Evolutionary conservation across 2,113 vertebrate genomes (phyloP).

Genomic region (Petromus typicus): DNA sequence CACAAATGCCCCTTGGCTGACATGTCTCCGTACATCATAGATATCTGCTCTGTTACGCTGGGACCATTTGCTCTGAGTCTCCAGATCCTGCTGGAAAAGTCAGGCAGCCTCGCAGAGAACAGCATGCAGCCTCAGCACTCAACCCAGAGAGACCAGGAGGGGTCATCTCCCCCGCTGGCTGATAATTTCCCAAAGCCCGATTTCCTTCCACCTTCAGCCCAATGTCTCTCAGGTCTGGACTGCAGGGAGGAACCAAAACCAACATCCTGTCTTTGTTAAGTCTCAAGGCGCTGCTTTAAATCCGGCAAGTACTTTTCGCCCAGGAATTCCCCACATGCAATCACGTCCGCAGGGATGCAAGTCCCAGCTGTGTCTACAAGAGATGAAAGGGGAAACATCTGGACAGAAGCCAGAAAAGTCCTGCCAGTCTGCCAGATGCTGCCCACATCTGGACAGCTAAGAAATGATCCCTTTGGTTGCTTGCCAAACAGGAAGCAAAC

Average conservation of each 20-base stretch:
- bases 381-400: slow-evolving; percentile 22
- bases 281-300: not conserved
- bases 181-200: not conserved
- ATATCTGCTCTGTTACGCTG: not conserved
- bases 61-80: not conserved
- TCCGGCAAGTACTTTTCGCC: not conserved
- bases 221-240: not conserved
- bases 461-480: not conserved
- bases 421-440: slow-evolving; percentile 56
- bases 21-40: not conserved
- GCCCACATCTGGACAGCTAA: slow-evolving; percentile 38
- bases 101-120: not conserved
- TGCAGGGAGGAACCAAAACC: not conserved
- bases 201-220: not conserved
- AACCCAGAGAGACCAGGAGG: not conserved
- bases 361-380: slow-evolving; percentile 36
- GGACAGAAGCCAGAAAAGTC: not conserved
- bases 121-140: not conserved
- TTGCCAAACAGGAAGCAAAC: not conserved
- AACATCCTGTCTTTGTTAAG: not conserved
- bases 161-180: not conserved
- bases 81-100: not conserved
- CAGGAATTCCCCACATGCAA: not conserved
- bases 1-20: not conserved
- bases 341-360: not conserved